These are phyloP conservation scores for Ciconia stormi DNA, from an alignment of 2,113 vertebrate species.

Conservation along the genomic window DNA sequence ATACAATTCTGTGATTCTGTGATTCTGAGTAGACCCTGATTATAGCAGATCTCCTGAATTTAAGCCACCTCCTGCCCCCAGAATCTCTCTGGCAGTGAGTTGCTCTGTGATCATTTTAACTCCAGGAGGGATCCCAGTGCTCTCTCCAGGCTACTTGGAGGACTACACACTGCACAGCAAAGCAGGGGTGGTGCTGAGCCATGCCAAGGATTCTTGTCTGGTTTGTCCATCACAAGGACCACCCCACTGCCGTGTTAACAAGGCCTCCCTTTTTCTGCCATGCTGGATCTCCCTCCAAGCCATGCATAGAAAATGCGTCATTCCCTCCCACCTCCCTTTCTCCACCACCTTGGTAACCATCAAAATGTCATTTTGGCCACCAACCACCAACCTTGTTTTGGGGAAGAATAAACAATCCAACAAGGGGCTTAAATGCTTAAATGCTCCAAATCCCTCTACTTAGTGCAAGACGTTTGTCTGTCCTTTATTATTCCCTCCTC, in stretches of 20 bases:
- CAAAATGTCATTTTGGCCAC: not conserved
- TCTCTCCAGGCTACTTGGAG: not conserved
- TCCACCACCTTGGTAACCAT: not conserved
- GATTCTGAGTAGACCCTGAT: too few relatives aligned
- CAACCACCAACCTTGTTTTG: not conserved
- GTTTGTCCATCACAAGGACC: not conserved
- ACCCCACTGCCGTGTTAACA: not conserved
- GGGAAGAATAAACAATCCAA: not conserved
- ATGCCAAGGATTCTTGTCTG: not conserved
- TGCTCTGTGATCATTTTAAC: not conserved
- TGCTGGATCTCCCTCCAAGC: not conserved
- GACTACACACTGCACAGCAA: not conserved
- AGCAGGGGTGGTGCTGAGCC: not conserved
- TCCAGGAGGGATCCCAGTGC: not conserved
- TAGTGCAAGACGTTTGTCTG: not conserved
- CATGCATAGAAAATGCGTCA: not conserved
- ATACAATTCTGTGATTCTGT: too few relatives aligned
- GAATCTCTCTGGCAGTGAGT: not conserved
- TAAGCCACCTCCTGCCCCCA: fast-evolving
- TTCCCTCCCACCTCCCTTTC: not conserved
- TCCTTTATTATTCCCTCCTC: not conserved
- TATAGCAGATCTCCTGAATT: not conserved
- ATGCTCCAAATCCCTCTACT: not conserved
- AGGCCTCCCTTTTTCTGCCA: not conserved
- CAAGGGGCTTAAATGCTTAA: not conserved